Conservation (phyloP, 2,888 invertebrate genomes). For the Stomorhina lunata region DNA sequence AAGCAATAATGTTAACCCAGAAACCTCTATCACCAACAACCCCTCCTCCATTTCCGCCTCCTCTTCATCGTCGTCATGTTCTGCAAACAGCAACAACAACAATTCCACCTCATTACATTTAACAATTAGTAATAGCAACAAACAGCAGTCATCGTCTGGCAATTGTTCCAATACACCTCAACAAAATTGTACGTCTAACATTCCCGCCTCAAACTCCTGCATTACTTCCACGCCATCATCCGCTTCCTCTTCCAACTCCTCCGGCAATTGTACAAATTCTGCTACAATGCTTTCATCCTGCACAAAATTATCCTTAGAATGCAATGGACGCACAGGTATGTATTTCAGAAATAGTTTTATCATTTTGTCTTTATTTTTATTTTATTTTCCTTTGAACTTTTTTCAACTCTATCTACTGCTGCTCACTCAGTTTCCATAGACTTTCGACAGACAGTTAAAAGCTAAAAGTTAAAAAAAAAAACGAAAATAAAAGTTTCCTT, state of each 20-base stretch:
- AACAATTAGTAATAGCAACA: constrained; percentile 47
- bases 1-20: constrained; percentile 40
- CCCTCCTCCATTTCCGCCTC: constrained; percentile 32
- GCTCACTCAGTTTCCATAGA: constrained; percentile 28
- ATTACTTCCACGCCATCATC: constrained; percentile 47
- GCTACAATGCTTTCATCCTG: constrained; percentile 69
- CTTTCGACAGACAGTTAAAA: constrained; percentile 61
- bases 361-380: constrained; percentile 22
- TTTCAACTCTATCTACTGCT: neutral
- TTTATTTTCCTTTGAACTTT: neutral
- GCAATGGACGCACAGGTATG: constrained; percentile 84
- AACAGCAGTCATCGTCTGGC: constrained; percentile 50
- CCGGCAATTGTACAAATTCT: constrained; percentile 58
- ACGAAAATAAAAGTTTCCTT: constrained; percentile 42
- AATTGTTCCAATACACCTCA: constrained; percentile 54
- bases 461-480: too few relatives aligned
- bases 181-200: constrained; percentile 52
- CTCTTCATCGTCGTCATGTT: constrained; percentile 21
- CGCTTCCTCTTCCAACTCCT: constrained; percentile 63
- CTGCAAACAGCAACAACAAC: too few relatives aligned
- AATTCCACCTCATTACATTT: constrained; percentile 43
- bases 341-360: constrained; percentile 63
- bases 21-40: constrained; percentile 71
- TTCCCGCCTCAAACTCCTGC: constrained; percentile 46
- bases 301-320: constrained; percentile 81